Base-by-base conservation (phyloP, 1,140 invertebrate species). In the silkworm (Bombyx mori) region DNA sequence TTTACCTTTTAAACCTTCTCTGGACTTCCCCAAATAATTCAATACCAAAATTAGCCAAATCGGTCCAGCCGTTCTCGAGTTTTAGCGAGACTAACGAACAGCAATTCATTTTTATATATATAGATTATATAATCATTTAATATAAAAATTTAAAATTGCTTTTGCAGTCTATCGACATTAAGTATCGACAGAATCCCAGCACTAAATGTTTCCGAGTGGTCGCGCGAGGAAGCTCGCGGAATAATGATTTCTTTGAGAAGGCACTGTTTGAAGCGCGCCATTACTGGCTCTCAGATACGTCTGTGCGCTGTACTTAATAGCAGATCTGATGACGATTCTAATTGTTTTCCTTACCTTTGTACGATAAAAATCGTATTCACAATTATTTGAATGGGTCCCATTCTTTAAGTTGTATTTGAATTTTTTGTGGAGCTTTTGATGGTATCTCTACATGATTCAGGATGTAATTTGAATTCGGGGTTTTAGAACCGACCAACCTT, bases 161-260 rank as follows among this genome's bases (percentile, higher is more conserved):
- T 1, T 35, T 35, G 26, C 26, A 35, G 2, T 2, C 4, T 35
- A 35, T 35, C 26, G 4, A 35, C 26, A 35, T 35, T 35, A 35
- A 2, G 26, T 35, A 35, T 35, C 26, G 26, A 35, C 26, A 35
- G 26, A 35, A 35, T 44, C 43, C 45, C 67, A 61, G 60, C 60
- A 58, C 65, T 69, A 65, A 35, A 35, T 12, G 10, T 70, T 73
- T 73, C 73, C 69, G 69, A 75, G 75, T 74, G 82, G 80, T 82
- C 76, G 79, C 76, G 73, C 73, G 68, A 73, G 75, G 79, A 77
- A 81, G 71, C 75, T 74, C 72, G 74, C 71, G 75, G 79, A 84
- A 84, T 84, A 84, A 84, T 84, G 81, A 84, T 84, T 84, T 82
- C 79, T 84, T 84, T 84, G 81, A 84, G 77, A 74, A 68, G 68